Conservation (phyloP, 2,113 vertebrate species). For the Nannobrachium achirus region DNA sequence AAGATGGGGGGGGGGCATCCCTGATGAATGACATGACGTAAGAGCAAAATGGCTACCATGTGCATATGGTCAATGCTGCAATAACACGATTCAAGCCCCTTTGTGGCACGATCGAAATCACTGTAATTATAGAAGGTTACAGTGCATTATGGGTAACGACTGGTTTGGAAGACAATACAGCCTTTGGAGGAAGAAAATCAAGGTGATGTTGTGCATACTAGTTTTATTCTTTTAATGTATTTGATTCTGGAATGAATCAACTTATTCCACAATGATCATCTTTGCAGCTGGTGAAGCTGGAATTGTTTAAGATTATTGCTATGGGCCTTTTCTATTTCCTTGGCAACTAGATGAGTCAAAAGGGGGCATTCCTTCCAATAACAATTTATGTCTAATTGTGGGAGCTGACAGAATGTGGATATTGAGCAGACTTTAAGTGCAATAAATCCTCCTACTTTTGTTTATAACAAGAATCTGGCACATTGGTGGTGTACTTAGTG, state of each 20-base stretch:
- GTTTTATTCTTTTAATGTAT: background rate
- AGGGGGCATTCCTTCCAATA: background rate
- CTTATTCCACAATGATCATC: background rate
- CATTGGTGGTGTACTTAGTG: no score
- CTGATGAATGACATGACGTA: no score
- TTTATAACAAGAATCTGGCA: no score
- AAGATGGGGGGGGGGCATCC: no score
- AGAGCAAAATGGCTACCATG: no score
- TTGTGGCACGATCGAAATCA: background rate
- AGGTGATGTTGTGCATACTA: background rate
- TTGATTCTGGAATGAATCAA: background rate
- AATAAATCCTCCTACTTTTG: no score
- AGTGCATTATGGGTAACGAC: background rate
- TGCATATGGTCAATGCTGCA: background rate
- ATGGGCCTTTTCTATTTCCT: background rate
- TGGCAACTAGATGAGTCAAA: background rate
- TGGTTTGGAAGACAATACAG: background rate
- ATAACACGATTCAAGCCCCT: background rate
- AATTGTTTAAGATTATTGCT: constrained; percentile 2
- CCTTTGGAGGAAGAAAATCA: background rate
- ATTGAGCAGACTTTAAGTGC: background rate
- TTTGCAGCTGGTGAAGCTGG: background rate
- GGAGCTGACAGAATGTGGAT: background rate
- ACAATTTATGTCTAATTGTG: background rate
- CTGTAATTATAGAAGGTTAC: background rate